Conservation (phyloP, 30 jellyfish, hydroid and myxozoan species). For the Aurelia aurita complex sp. Pacific region DNA sequence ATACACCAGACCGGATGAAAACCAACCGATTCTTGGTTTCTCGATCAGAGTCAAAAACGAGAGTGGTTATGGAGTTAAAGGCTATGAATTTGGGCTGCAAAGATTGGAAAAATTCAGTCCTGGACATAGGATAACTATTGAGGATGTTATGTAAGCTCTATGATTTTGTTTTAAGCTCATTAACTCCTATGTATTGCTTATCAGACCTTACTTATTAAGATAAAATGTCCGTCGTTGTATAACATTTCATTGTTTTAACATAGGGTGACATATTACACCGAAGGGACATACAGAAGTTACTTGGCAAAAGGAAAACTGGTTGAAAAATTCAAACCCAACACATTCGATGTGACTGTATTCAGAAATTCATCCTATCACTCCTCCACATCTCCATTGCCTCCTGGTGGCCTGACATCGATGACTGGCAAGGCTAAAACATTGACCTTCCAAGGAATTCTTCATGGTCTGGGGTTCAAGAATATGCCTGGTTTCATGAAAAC, state of each 20-base stretch:
- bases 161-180: no score
- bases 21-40: conserved; percentile 87
- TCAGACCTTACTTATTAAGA: no score
- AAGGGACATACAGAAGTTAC: conserved; percentile 83
- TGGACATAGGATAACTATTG: conserved; percentile 61
- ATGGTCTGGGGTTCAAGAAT: conserved; percentile 63
- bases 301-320: conserved; percentile 88
- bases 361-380: conserved; percentile 63
- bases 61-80: conserved; percentile 71
- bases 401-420: conserved; percentile 77
- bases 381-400: conserved; percentile 70
- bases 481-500: conserved; percentile 60
- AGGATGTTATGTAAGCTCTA: conserved; percentile 81
- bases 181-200: no score
- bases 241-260: not conserved
- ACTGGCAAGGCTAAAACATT: conserved; percentile 67
- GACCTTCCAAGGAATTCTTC: conserved; percentile 70
- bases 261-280: conserved; percentile 92
- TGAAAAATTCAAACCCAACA: conserved; percentile 66
- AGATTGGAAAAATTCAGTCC: conserved; percentile 73
- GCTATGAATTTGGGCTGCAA: conserved; percentile 90
- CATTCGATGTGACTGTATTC: conserved; percentile 69
- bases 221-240: not conserved
- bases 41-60: conserved; percentile 86
- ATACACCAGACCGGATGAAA: conserved; percentile 77